phyloP scores from a whole-genome alignment of 2,113 vertebrate species.

The Neodon shergylaensis region DNA sequence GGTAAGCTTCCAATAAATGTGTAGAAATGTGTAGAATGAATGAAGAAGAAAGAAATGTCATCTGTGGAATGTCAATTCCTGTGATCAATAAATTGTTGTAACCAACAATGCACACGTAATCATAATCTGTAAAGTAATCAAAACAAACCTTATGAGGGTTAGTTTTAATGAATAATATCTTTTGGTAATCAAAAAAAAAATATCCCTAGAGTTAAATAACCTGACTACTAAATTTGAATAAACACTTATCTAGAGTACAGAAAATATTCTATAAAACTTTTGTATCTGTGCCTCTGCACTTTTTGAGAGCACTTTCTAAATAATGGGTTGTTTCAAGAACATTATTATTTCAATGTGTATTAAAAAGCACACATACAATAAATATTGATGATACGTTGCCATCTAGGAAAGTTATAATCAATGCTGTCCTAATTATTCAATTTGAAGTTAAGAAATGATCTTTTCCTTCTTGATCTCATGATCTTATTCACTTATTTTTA shows the following conservation, averaged over 20 bases:
- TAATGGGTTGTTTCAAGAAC: not conserved
- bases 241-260: not conserved
- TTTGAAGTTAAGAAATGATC: not conserved
- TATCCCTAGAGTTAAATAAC: not conserved
- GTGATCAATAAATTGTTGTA: not conserved
- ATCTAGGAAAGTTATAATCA: not conserved
- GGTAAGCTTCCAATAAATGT: not conserved
- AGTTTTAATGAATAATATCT: not conserved
- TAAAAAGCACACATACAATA: not conserved
- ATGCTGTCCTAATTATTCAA: not conserved
- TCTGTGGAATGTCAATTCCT: not conserved
- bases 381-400: not conserved
- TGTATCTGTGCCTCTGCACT: not conserved
- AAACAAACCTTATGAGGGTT: accelerated
- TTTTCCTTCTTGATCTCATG: not conserved
- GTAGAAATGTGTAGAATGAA: not conserved
- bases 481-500: not conserved
- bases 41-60: not conserved
- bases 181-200: not conserved
- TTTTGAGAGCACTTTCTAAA: not conserved
- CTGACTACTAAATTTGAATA: not conserved
- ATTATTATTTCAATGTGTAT: not conserved
- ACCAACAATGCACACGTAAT: not conserved
- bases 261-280: not conserved
- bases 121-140: not conserved